Conservation (phyloP, 2,888 invertebrate genomes). For the Trypoxylon attenuatum region DNA sequence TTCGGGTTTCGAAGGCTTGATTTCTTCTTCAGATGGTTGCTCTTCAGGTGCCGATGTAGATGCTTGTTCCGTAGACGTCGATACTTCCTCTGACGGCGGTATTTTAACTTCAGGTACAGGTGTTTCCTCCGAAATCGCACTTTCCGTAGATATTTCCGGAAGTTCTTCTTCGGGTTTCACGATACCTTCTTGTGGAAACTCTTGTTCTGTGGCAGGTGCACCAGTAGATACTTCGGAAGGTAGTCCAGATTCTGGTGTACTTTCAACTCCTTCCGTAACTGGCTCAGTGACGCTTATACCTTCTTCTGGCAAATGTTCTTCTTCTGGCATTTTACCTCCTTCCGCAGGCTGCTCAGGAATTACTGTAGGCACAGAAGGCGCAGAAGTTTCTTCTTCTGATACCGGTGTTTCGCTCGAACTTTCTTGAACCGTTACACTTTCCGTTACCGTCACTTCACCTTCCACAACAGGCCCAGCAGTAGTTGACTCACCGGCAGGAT, state of each 20-base stretch:
- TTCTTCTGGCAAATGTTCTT: slow-evolving; percentile 9
- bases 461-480: no score
- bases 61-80: neutral
- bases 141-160: slow-evolving; percentile 6
- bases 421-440: no score
- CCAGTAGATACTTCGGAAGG: slow-evolving; percentile 9
- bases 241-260: slow-evolving; percentile 25
- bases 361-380: slow-evolving; percentile 9
- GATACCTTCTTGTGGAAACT: slow-evolving; percentile 34
- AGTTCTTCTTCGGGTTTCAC: slow-evolving; percentile 13
- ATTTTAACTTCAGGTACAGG: slow-evolving; percentile 23
- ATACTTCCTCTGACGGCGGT: slow-evolving; percentile 6
- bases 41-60: neutral
- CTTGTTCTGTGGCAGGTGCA: neutral
- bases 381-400: slow-evolving; percentile 16
- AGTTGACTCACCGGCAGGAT: no score
- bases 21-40: slow-evolving; percentile 10
- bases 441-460: no score
- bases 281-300: slow-evolving; percentile 10
- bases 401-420: neutral
- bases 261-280: slow-evolving; percentile 13
- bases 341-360: slow-evolving; percentile 16
- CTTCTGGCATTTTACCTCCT: slow-evolving; percentile 29
- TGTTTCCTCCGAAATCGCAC: slow-evolving; percentile 32
- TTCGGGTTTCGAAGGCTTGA: slow-evolving; percentile 1